A percentile compares a stretch with the other conserved stretches of the same genome.
Evolutionary conservation across 2,888 invertebrate species (phyloP).

Genomic region (Nebria salina): DNA sequence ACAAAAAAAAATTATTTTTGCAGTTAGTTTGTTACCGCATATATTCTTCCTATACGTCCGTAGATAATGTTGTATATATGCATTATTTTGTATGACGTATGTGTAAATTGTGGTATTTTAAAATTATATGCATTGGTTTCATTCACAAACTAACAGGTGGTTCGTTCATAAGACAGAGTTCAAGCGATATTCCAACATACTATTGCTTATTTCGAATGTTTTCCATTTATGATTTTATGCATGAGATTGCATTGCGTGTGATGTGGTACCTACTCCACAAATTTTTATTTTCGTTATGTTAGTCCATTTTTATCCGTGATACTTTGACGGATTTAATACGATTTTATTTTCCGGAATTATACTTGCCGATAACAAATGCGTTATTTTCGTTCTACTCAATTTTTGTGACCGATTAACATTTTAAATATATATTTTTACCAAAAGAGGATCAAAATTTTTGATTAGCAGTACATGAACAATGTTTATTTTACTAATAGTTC

Average conservation of each 20-base stretch:
- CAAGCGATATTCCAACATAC: background rate
- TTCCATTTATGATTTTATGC: background rate
- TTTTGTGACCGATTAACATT: too few species aligned
- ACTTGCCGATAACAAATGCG: background rate
- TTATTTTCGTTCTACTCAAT: too few species aligned
- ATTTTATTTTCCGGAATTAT: background rate
- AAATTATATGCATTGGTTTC: conserved; percentile 26
- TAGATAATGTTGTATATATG: background rate
- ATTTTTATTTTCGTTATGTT: background rate
- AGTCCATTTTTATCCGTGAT: background rate
- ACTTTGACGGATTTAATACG: background rate
- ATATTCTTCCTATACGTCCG: background rate
- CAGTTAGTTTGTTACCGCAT: too few species aligned
- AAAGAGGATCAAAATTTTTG: too few species aligned
- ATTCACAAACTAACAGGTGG: conserved; percentile 47
- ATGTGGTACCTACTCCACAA: background rate
- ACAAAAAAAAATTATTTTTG: background rate
- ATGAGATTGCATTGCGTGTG: background rate
- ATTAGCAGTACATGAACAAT: too few species aligned
- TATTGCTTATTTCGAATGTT: background rate
- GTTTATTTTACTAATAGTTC: too few species aligned
- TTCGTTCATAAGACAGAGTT: conserved; percentile 30
- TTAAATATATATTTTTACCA: too few species aligned
- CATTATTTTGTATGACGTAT: background rate
- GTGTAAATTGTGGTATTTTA: conserved; percentile 22